Percentiles rank a stretch among this genome's conserved stretches.
Conservation (phyloP, 2,797 vertebrate genomes). For the Paedocypris micromegethes region DNA sequence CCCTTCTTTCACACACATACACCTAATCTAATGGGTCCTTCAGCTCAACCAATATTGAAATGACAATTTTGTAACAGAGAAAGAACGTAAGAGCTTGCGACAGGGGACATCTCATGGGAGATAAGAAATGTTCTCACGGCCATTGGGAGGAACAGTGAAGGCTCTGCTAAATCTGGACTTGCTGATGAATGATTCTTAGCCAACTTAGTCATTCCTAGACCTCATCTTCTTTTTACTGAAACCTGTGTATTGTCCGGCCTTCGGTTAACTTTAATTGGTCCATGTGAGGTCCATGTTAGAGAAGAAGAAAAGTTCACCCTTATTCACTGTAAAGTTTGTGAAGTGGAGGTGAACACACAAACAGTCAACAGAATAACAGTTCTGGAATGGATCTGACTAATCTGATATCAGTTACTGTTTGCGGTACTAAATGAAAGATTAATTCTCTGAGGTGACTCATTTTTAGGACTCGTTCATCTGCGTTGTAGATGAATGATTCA, state of each 20-base stretch:
- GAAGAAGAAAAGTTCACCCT: too few species aligned
- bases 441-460: too few species aligned
- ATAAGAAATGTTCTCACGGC: constrained; percentile 38
- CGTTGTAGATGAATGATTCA: too few species aligned
- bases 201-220: constrained; percentile 39
- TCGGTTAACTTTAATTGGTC: too few species aligned
- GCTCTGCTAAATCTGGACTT: constrained; percentile 34
- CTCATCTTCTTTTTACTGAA: constrained; percentile 32
- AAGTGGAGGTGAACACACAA: too few species aligned
- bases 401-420: too few species aligned
- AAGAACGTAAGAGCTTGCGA: constrained; percentile 10
- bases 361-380: too few species aligned
- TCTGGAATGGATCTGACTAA: too few species aligned
- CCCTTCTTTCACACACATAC: background rate
- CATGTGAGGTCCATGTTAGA: too few species aligned
- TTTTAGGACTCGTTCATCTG: too few species aligned
- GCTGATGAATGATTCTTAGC: constrained; percentile 38
- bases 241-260: background rate
- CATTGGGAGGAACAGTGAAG: constrained; percentile 29
- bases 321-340: too few species aligned
- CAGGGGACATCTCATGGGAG: constrained; percentile 33
- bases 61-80: background rate
- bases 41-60: background rate
- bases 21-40: background rate
- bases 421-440: too few species aligned